phyloP scores from a whole-genome alignment of 2,113 vertebrate species.

The Solea solea region DNA sequence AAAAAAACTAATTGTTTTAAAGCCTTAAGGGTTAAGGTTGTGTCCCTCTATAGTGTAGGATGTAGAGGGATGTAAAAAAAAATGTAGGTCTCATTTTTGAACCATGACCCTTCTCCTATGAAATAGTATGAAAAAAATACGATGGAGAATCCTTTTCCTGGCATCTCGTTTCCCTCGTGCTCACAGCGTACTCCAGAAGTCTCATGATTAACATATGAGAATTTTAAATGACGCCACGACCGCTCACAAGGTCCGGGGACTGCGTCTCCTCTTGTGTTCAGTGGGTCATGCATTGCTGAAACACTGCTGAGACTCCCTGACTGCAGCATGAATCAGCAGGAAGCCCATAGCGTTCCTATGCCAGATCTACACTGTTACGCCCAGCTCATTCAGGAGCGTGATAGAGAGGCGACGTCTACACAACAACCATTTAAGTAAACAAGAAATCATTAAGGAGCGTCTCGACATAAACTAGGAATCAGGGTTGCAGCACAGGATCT shows the following conservation, averaged over 20 bases:
- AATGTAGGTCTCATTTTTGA: too few species aligned
- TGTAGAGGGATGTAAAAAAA: too few species aligned
- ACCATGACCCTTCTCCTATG: too few species aligned
- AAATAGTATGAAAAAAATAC: too few species aligned
- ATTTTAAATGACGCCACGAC: conserved; percentile 39
- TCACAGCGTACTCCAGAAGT: too few species aligned
- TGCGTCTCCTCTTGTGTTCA: conserved; percentile 55
- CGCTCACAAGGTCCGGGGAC: conserved; percentile 48
- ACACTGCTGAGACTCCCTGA: conserved; percentile 54
- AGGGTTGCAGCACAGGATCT: not conserved
- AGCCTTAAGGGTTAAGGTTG: too few species aligned
- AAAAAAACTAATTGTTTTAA: too few species aligned
- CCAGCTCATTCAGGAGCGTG: not conserved
- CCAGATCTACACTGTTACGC: not conserved
- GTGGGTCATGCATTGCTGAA: conserved; percentile 50
- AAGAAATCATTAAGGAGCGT: not conserved
- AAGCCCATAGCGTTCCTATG: conserved; percentile 36
- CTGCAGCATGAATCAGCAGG: conserved; percentile 74
- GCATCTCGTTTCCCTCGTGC: too few species aligned
- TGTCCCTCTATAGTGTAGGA: too few species aligned
- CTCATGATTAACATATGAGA: conserved; percentile 27
- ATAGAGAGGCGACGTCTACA: not conserved
- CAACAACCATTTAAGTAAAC: not conserved
- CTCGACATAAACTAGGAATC: not conserved
- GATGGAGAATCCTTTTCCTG: too few species aligned